phyloP scores from a whole-genome alignment of 2,797 vertebrate genomes.

The Bothrops alternatus region DNA sequence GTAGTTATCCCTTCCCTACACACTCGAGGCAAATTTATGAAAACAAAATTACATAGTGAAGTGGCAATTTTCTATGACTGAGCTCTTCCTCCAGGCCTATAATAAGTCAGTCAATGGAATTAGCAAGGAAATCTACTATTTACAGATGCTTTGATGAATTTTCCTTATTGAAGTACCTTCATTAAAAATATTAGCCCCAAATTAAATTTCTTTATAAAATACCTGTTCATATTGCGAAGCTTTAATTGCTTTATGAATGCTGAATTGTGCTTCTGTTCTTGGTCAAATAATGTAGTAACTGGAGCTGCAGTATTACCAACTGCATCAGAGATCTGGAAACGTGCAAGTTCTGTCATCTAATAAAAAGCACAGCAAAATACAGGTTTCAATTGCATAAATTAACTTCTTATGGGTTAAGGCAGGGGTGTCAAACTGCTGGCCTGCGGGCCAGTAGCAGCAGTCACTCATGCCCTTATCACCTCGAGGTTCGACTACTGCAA shows the following conservation, averaged over 20 bases:
- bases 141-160: neutral
- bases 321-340: slow-evolving; percentile 73
- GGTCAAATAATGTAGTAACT: slow-evolving; percentile 64
- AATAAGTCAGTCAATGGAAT: neutral
- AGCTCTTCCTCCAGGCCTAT: neutral
- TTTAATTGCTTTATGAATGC: slow-evolving; percentile 68
- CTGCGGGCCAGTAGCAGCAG: no score
- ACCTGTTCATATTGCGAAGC: slow-evolving; percentile 77
- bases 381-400: neutral
- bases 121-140: neutral
- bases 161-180: neutral
- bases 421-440: no score
- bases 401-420: neutral
- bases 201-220: slow-evolving; percentile 33
- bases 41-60: neutral
- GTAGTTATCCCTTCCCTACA: neutral
- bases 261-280: slow-evolving; percentile 68
- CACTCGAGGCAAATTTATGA: neutral
- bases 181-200: neutral
- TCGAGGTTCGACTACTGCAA: no score
- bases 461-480: no score
- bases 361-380: slow-evolving; percentile 21
- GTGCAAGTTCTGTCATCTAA: slow-evolving; percentile 85
- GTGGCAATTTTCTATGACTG: neutral
- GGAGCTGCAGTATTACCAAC: slow-evolving; percentile 66